These are phyloP conservation scores for Pseudachorutes palmiensis DNA, from an alignment of 1,140 invertebrate species.

Conservation along the genomic window DNA sequence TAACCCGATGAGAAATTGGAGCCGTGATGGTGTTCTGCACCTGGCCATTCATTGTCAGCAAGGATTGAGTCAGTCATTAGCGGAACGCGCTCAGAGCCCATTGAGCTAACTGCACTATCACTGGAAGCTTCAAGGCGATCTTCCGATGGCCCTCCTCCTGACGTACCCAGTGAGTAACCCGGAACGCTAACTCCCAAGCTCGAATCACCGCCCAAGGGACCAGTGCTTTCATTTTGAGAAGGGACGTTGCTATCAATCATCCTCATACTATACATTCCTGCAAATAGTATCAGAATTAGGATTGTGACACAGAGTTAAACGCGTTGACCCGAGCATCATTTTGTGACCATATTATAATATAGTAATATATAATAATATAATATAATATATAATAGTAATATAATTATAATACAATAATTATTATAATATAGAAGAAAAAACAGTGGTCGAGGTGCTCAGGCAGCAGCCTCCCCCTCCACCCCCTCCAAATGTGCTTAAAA, in stretches of 20 bases:
- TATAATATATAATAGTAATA: too few relatives aligned
- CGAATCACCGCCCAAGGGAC: too few relatives aligned
- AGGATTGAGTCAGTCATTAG: conserved; percentile 60
- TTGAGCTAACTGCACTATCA: conserved; percentile 80
- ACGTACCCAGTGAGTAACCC: neutral
- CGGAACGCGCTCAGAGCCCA: conserved; percentile 66
- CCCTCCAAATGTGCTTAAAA: too few relatives aligned
- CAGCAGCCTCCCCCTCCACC: too few relatives aligned
- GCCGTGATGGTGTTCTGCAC: conserved; percentile 63
- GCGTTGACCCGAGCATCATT: too few relatives aligned
- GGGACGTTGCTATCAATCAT: conserved; percentile 58
- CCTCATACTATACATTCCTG: conserved; percentile 77
- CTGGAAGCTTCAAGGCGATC: conserved; percentile 70
- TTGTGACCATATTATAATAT: too few relatives aligned
- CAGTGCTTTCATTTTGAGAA: too few relatives aligned
- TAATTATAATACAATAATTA: too few relatives aligned
- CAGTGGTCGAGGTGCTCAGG: too few relatives aligned
- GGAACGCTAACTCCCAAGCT: too few relatives aligned
- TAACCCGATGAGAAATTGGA: conserved; percentile 38
- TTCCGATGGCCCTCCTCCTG: conserved; percentile 40
- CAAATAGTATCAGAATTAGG: conserved; percentile 38
- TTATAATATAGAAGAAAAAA: too few relatives aligned
- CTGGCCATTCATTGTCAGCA: conserved; percentile 81
- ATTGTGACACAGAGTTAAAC: neutral
- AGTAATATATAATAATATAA: too few relatives aligned